Base-by-base conservation (phyloP, 2,888 invertebrate species). In the Tiliacea citrago region DNA sequence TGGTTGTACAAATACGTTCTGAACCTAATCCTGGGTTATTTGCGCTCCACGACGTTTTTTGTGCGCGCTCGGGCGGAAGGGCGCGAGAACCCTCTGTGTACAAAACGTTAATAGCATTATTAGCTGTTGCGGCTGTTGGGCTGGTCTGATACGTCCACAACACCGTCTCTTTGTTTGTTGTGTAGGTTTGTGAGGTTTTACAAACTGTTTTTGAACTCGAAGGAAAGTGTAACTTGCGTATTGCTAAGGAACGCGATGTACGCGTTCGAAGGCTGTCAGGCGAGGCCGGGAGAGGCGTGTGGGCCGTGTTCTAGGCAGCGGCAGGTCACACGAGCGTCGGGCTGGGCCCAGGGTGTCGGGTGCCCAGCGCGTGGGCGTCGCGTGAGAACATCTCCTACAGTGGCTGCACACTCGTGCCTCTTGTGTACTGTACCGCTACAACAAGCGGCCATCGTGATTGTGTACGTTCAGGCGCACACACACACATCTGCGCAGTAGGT, bases 1-100 rank as follows among this genome's bases (percentile, higher is more conserved):
- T 88, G 89, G 77, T 90, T 90, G 90, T 89, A 92, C 86, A 86
- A 86, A 86, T 83, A 86, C 61, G 57, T 76, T 49, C 60, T 51
- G 68, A 62, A 70, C 39, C 69, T 70, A 70, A 77, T 62, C 69
- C 21, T 60, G 62, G 61, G 58, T 65, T 86, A 78, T 86, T 86
- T 85, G 82, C 76, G 76, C 74, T 75, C 70, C 73, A 74, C 60
- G 53, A 66, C n/a, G 55, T 85, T 87, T 86, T 86, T 87, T 86
- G 75, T 86, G 62, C 39, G 35, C 45, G 35, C 21, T 60, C 71
- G 79, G 75, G 62, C 83, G 83, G 83, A 83, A 80, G 80, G 70
- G 71, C 69, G 70, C 73, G 62, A 7, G 39, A 7, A 29, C 65
- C 68, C 82, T 62, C 72, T 67, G 75, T 82, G 73, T 71, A 73